Conservation (phyloP, 2,888 invertebrate species). For the Fragum fragum region DNA sequence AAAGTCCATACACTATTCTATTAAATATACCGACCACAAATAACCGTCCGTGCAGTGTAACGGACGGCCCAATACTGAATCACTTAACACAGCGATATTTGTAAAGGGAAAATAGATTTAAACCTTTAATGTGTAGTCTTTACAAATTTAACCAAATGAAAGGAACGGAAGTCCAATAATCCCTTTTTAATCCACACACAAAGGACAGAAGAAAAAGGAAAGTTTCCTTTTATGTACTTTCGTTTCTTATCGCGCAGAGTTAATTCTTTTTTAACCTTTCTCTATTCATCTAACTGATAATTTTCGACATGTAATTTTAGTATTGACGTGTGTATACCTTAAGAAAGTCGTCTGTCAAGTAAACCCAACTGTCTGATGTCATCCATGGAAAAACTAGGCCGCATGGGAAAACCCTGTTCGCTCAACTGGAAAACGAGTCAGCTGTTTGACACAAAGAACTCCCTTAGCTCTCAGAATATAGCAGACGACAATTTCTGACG, state of each 20-base stretch:
- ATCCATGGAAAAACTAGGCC: conserved; percentile 20
- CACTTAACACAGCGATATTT: background rate
- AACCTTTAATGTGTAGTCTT: background rate
- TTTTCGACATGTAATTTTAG: background rate
- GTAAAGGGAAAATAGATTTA: conserved; percentile 18
- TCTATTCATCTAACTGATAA: background rate
- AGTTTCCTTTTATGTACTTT: background rate
- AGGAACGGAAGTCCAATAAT: conserved; percentile 19
- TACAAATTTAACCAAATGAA: conserved; percentile 12
- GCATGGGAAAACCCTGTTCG: conserved; percentile 57
- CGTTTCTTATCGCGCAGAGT: background rate
- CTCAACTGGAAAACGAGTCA: conserved; percentile 40
- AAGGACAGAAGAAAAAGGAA: background rate
- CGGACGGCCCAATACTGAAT: conserved; percentile 12
- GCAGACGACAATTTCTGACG: background rate
- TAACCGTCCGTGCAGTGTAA: background rate
- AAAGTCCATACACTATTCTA: background rate
- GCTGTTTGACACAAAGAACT: conserved; percentile 24
- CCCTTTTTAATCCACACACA: conserved; percentile 6
- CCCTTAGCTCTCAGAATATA: background rate
- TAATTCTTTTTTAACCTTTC: background rate
- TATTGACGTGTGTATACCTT: conserved; percentile 44
- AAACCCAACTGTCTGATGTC: conserved; percentile 54
- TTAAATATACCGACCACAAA: background rate
- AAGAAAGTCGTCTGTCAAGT: conserved; percentile 55